Base-by-base conservation (phyloP, 1,140 invertebrate species). In the Batillaria attramentaria region DNA sequence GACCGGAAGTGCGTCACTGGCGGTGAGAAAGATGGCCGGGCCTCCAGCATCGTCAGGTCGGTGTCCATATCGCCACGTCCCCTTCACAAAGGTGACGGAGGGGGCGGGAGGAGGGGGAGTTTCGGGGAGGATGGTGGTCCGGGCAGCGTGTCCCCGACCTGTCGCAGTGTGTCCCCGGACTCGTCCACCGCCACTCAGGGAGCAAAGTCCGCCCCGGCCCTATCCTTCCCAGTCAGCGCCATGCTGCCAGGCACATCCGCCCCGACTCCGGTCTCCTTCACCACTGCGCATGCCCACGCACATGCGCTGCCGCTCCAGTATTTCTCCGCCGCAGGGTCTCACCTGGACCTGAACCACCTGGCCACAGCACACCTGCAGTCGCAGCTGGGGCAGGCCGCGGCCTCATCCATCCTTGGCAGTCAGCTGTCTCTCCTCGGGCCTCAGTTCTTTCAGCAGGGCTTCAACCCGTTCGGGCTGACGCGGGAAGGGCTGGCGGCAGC, bases 171-270 rank as follows among this genome's bases (percentile, higher is more conserved):
- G 8, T 75, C 73, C n/a, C 73, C 73, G 39, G 73, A 75, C 39
- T 75, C 73, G 16, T 75, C 73, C 50, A 75, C 73, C 3, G 72
- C 72, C 50, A 39, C 57, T 8, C 33, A 24, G 57, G n/a, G 33
- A 16, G n/a, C 57, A 24, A 69, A 69, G 39, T 35, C 39, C n/a
- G 31, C 42, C 1, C 20, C 65, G n/a, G 4, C 43, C 8, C 66
- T 82, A 8, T 82, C 81, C 24, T 82, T 82, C 42, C 81, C 81
- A 8, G 81, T 82, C 54, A 82, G 81, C 60, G 79, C 79, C 41
- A 80, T 80, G 77, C 62, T 80, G 41, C 54, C 75, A 6, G 28
- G 46, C 6, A 60, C 39, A 42, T 39, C 50, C 2, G 31, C 42
- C 0, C 33, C 65, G 37, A n/a, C 57, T 18, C 39, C 77, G n/a